Conservation (phyloP, 1,140 invertebrate species). For the Drosophila tristis region DNA sequence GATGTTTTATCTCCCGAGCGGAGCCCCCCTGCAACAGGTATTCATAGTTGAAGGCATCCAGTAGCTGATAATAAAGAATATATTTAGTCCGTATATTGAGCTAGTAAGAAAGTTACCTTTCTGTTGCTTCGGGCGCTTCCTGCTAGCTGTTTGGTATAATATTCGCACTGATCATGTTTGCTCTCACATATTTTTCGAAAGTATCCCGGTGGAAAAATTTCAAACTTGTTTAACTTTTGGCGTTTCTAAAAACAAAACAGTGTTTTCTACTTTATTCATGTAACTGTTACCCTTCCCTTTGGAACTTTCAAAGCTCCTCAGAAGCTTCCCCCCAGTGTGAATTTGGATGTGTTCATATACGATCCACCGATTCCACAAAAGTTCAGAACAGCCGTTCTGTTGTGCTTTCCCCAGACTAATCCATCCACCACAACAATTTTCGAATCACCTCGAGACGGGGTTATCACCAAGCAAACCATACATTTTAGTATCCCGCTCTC, state of each 20-base stretch:
- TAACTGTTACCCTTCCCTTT: too few relatives aligned
- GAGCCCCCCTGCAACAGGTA: slow-evolving; percentile 72
- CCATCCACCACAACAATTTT: slow-evolving; percentile 12
- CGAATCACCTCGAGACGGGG: slow-evolving; percentile 41
- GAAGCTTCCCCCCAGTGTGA: too few relatives aligned
- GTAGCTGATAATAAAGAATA: slow-evolving; percentile 17
- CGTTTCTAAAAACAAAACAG: slow-evolving; percentile 36
- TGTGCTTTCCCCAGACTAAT: slow-evolving; percentile 6
- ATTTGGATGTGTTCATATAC: too few relatives aligned
- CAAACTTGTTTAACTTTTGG: slow-evolving; percentile 49
- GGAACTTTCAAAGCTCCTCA: too few relatives aligned
- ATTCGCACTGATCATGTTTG: slow-evolving; percentile 57
- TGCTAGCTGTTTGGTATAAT: slow-evolving; percentile 55
- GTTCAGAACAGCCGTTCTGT: slow-evolving; percentile 34
- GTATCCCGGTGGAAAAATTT: slow-evolving; percentile 59
- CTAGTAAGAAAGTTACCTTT: slow-evolving; percentile 27
- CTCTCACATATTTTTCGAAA: slow-evolving; percentile 47
- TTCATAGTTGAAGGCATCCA: slow-evolving; percentile 70
- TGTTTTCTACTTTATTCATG: neutral
- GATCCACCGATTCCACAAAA: slow-evolving; percentile 16
- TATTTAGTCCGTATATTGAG: neutral
- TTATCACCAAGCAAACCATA: slow-evolving; percentile 49
- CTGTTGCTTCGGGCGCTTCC: slow-evolving; percentile 64
- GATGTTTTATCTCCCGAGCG: slow-evolving; percentile 57
- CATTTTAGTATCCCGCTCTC: slow-evolving; percentile 2